Evolutionary conservation across 2,888 invertebrate species (phyloP).

Genomic region (Maniola hyperantus): DNA sequence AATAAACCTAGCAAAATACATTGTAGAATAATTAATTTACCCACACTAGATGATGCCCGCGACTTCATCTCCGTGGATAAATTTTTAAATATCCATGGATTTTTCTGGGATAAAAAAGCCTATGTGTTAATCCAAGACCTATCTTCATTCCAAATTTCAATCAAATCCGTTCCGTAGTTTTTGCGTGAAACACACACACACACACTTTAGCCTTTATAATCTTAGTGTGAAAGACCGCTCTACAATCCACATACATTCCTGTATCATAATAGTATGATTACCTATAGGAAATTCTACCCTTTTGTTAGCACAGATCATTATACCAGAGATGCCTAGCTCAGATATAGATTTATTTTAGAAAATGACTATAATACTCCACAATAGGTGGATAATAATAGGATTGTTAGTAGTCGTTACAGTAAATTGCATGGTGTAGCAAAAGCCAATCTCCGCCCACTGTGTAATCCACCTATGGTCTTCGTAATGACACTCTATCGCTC

Average conservation of each 20-base stretch:
- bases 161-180: no score
- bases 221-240: no score
- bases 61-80: no score
- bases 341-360: conserved; percentile 28
- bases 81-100: no score
- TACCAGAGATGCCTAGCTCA: background rate
- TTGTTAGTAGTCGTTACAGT: conserved; percentile 41
- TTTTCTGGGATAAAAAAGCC: no score
- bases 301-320: conserved; percentile 7
- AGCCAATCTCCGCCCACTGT: conserved; percentile 41
- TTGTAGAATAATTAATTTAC: no score
- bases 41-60: no score
- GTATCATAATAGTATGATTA: background rate
- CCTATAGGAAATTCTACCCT: background rate
- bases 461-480: conserved; percentile 34
- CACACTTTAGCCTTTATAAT: no score
- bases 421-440: conserved; percentile 43
- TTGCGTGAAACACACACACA: no score
- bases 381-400: conserved; percentile 43
- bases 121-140: no score
- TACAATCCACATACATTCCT: background rate
- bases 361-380: conserved; percentile 33
- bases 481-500: conserved; percentile 37
- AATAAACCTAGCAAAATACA: no score
- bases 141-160: no score